Conservation (phyloP, 2,888 invertebrate species). For the Piscicola geometra region DNA sequence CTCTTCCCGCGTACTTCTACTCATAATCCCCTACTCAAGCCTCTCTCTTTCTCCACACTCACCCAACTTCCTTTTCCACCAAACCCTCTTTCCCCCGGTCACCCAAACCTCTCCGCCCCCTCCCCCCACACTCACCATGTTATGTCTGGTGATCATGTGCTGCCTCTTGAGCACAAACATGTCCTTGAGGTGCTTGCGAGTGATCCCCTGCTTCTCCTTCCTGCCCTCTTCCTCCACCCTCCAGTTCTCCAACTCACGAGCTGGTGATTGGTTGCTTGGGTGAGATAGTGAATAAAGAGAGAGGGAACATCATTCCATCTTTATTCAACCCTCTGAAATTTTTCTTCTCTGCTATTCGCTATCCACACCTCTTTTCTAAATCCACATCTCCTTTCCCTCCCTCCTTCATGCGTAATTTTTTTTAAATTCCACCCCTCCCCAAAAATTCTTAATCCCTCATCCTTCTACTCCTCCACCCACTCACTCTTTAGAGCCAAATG, state of each 20-base stretch:
- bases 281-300: no score
- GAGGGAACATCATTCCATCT: no score
- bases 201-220: slow-evolving; percentile 13
- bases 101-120: neutral
- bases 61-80: neutral
- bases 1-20: neutral
- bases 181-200: slow-evolving; percentile 15
- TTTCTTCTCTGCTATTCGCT: no score
- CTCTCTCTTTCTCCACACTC: neutral
- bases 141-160: slow-evolving; percentile 31
- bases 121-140: slow-evolving; percentile 12
- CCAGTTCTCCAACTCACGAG: slow-evolving; percentile 10
- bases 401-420: neutral
- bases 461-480: neutral
- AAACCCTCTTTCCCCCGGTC: neutral
- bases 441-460: neutral
- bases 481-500: slow-evolving; percentile 21
- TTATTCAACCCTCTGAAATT: no score
- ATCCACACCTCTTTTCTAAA: no score
- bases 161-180: slow-evolving; percentile 31
- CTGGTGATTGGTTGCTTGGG: no score
- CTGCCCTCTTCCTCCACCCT: slow-evolving; percentile 13
- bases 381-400: neutral
- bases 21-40: neutral
- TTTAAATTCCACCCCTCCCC: neutral